Evolutionary conservation across 2,888 invertebrate genomes (phyloP), one percentile per base, ranked within the genome.

Genomic region (Julus scanicus): DNA sequence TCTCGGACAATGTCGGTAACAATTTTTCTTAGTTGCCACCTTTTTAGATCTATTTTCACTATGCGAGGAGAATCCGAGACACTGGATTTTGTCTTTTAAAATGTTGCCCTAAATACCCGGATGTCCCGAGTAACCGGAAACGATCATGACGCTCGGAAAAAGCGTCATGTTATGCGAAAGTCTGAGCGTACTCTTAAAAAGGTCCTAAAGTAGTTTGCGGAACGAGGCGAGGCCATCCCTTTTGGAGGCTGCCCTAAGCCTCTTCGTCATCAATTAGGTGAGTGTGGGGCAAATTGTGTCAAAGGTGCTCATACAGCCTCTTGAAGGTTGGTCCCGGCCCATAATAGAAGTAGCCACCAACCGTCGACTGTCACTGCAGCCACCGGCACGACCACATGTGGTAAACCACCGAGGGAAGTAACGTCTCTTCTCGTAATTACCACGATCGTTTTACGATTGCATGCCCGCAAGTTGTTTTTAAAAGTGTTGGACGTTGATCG

Each of bases 291-390:
- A 57, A 71, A 39, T 88, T 86, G 88, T 88, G 88, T 89, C 89
- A 89, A 89, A 89, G 89, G 89, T 89, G 89, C 89, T 88, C 89
- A 89, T 88, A 89, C 89, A 89, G 88, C 85, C 86, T 86, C 84
- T 53, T 84, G 84, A 86, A 88, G 86, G 88, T 86, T 86, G 20
- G 39, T 84, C 84, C 84, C 40, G 17, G 84, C 84, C 84, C 48
- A 40, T 29, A 40, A 84, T 84, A 40, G 84, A 48, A 3, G 84
- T n/a, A 84, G 84, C 71, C 71, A 71, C 71, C 29, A 20, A 29
- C 71, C 29, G 29, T 20, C 84, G 44, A 53, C 49, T 29, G 37
- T 37, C 20, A 9, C 84, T 4, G n/a, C 84, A 29, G 84, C 13
- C 13, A 40, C 63, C 3, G 63, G 63, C 63, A 71, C 71, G 2